Evolutionary conservation across 2,797 vertebrate species (phyloP).

Genomic region (Pangasius djambal): DNA sequence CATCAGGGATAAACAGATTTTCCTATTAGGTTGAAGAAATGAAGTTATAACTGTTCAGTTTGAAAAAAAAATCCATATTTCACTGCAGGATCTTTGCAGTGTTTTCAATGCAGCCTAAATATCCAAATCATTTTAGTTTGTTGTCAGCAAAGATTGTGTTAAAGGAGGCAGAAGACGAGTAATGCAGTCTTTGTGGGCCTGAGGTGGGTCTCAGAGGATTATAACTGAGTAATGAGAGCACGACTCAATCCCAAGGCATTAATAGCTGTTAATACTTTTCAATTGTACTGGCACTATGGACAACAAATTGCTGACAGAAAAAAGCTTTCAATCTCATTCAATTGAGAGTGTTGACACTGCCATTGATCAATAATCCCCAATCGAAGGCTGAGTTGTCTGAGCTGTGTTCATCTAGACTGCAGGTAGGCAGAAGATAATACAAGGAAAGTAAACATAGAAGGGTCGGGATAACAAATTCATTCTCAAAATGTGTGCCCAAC

Average conservation of each 20-base stretch:
- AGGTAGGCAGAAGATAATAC: neutral
- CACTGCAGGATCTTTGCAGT: slow-evolving; percentile 25
- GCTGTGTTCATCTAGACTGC: slow-evolving; percentile 20
- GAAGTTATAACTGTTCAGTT: slow-evolving; percentile 25
- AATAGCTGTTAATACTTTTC: slow-evolving; percentile 38
- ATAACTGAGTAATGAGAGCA: slow-evolving; percentile 34
- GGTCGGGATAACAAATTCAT: slow-evolving; percentile 29
- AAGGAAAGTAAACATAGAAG: neutral
- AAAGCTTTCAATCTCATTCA: slow-evolving; percentile 32
- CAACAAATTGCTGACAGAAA: slow-evolving; percentile 24
- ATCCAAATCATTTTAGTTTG: slow-evolving; percentile 49
- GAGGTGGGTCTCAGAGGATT: slow-evolving; percentile 41
- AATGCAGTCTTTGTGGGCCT: neutral
- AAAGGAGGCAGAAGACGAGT: slow-evolving; percentile 26
- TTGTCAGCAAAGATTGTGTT: slow-evolving; percentile 41
- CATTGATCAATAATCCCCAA: slow-evolving; percentile 43
- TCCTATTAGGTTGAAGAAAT: slow-evolving; percentile 56
- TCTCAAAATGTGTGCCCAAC: slow-evolving; percentile 10
- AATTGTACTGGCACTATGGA: slow-evolving; percentile 33
- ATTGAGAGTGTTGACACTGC: slow-evolving; percentile 22
- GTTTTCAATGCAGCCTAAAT: slow-evolving; percentile 29
- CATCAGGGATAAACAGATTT: slow-evolving; percentile 68
- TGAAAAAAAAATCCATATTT: slow-evolving; percentile 49
- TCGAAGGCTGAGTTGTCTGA: slow-evolving; percentile 5
- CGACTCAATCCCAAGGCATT: slow-evolving; percentile 14